Evolutionary conservation across 2,113 vertebrate genomes (phyloP).

Genomic region (Sylvia atricapilla): DNA sequence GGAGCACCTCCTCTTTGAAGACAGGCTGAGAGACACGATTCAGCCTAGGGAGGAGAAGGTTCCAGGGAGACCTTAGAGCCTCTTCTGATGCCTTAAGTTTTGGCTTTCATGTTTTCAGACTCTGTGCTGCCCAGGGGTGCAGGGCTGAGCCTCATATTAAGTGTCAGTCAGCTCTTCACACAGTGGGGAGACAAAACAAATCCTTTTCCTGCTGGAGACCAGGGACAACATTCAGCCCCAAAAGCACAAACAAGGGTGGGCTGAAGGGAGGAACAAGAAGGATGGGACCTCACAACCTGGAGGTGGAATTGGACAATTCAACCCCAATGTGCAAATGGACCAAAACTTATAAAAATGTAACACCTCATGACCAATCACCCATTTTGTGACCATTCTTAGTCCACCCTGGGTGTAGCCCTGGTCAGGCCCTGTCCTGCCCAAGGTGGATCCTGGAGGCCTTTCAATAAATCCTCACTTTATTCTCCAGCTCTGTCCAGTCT

Average conservation of each 20-base stretch:
- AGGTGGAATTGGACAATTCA: no score
- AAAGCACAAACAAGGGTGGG: no score
- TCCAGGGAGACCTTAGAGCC: background rate
- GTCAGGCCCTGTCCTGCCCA: background rate
- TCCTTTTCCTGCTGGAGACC: no score
- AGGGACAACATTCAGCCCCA: no score
- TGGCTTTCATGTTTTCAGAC: background rate
- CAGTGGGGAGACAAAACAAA: no score
- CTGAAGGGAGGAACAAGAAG: no score
- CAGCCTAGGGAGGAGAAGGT: background rate
- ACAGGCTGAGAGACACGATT: background rate
- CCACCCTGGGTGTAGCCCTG: no score
- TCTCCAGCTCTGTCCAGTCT: background rate
- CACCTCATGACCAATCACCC: fast-evolving
- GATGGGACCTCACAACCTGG: no score
- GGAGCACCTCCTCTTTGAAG: background rate
- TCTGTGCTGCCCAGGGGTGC: background rate
- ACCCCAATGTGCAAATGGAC: no score
- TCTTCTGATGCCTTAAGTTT: background rate
- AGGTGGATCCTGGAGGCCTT: background rate
- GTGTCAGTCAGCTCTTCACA: background rate
- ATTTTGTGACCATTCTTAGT: background rate
- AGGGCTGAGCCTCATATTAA: background rate
- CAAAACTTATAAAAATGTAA: background rate
- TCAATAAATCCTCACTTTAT: background rate